Evolutionary conservation across 2,113 vertebrate genomes (phyloP).

Genomic region (Grus americana): DNA sequence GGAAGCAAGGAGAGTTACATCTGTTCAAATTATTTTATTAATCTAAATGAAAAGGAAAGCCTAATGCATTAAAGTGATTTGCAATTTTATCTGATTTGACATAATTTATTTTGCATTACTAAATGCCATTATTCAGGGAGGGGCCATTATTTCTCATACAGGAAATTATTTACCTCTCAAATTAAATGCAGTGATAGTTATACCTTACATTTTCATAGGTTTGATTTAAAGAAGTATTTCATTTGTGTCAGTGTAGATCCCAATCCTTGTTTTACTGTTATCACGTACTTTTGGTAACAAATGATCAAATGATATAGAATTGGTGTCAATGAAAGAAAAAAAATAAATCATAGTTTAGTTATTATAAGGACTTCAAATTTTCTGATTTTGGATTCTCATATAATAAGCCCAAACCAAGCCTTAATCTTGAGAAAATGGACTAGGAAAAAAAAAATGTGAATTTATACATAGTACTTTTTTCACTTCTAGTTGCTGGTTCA

Average conservation of each 20-base stretch:
- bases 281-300: background rate
- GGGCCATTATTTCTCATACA: background rate
- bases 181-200: background rate
- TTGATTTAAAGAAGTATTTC: background rate
- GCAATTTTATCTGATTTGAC: background rate
- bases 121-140: background rate
- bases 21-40: background rate
- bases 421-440: background rate
- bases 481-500: background rate
- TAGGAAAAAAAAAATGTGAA: background rate
- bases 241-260: background rate
- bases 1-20: background rate
- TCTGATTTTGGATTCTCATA: background rate
- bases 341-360: background rate
- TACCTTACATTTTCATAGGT: background rate
- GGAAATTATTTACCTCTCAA: background rate
- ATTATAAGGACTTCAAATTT: background rate
- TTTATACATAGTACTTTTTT: background rate
- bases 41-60: background rate
- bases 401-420: background rate
- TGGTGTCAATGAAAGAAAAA: background rate
- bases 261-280: background rate
- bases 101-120: background rate
- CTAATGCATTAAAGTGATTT: background rate
- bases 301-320: background rate